Percentiles rank a stretch among this genome's conserved stretches.
These are phyloP conservation scores for Galerucella calmariensis DNA, from an alignment of 2,888 invertebrate genomes.

Conservation along the genomic window DNA sequence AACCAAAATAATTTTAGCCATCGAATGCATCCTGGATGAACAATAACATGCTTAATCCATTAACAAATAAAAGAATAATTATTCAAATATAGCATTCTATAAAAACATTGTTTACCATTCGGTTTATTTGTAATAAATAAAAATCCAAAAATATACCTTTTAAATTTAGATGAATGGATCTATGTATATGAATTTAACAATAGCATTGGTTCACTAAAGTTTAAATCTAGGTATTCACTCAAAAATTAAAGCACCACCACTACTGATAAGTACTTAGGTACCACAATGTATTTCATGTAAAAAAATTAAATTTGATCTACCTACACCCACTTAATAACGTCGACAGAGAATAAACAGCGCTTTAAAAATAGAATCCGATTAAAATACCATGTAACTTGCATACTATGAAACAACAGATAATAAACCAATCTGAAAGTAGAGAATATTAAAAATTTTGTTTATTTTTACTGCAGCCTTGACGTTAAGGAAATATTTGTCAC, in stretches of 20 bases:
- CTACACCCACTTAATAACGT: slow-evolving; percentile 16
- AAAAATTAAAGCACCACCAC: not conserved
- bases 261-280: not conserved
- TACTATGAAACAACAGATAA: slow-evolving; percentile 25
- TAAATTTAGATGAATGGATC: not conserved
- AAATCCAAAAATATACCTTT: slow-evolving; percentile 1
- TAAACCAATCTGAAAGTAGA: slow-evolving; percentile 9
- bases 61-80: not conserved
- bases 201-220: not conserved
- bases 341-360: slow-evolving; percentile 3
- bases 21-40: no score
- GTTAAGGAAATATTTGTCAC: slow-evolving; percentile 8
- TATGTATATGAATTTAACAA: not conserved
- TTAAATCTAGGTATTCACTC: not conserved
- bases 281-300: not conserved
- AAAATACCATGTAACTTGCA: slow-evolving; percentile 29
- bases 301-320: slow-evolving; percentile 8
- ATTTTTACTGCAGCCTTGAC: slow-evolving; percentile 5
- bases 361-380: slow-evolving; percentile 33
- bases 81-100: not conserved
- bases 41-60: not conserved
- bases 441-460: slow-evolving; percentile 10
- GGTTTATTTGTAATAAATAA: not conserved
- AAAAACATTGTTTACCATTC: not conserved
- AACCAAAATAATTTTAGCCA: no score